Evolutionary conservation across 2,888 invertebrate species (phyloP), one percentile per base, ranked within the genome.

Genomic region (Eilema caniola): DNA sequence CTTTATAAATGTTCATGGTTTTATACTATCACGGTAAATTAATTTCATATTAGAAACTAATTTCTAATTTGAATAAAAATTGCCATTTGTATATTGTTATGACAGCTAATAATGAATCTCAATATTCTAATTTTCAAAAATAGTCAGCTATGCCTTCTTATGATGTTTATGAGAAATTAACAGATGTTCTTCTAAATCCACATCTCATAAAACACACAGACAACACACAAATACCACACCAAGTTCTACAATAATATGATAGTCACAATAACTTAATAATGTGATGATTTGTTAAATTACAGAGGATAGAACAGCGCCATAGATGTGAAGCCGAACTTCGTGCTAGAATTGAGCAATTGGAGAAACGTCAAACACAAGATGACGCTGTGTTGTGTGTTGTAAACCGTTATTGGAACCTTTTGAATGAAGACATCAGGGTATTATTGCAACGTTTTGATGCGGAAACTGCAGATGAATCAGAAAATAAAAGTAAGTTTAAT

Each of bases 321-420:
- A 96, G 98, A 77, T 97, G 97, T 76, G 98, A 99, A 91, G 97
- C 97, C 1, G 98, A 99, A 86, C 95, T 98, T 71, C 96, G 98
- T n/a, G 97, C 98, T 73, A 96, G 99, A 75, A 98, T 99, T 80
- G 99, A 99, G 89, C 98, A 99, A 89, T 91, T 99, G 72, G 99
- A 99, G 88, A 98, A 99, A 89, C 96, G 99, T 2, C 99, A 99
- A 92, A 98, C 98, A 12, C 98, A 99, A 89, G 99, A 99, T 90
- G 99, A 99, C 95, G 99, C 99, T 41, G 99, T 99, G 41, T 96
- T 99, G 10, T 99, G 99, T 95, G 99, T 99, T 68, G 99, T 99
- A 12, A 99, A 99, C 95, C 96, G 99, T 57, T 98, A 99, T 90
- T 99, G 99, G 99, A 99, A 99, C 94, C 97, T 98, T 91, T 95